These are phyloP conservation scores for Elephantulus edwardii DNA, from an alignment of 2,113 vertebrate genomes.

Conservation along the genomic window DNA sequence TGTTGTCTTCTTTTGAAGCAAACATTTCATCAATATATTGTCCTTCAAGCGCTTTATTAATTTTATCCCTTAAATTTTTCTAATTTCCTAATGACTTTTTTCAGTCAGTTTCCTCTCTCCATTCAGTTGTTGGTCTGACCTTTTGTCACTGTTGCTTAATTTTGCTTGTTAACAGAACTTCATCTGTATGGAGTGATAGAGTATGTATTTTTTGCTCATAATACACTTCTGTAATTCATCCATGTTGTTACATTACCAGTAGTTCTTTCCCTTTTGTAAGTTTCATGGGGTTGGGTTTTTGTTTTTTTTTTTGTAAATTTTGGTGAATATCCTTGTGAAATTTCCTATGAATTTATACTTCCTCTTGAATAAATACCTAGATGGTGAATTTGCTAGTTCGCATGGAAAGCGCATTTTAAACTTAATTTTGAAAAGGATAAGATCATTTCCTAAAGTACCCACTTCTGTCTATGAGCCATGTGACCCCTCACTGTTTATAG, in stretches of 20 bases:
- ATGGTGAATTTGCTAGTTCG: neutral
- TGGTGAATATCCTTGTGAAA: neutral
- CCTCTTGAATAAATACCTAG: neutral
- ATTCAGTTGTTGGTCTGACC: neutral
- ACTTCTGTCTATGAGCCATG: too few species aligned
- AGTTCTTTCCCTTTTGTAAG: constrained; percentile 45
- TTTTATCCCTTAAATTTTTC: neutral
- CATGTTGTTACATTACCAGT: constrained; percentile 15
- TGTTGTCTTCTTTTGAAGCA: constrained; percentile 17
- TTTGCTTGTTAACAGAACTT: constrained; percentile 12
- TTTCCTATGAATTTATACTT: constrained; percentile 2
- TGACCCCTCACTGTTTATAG: too few species aligned
- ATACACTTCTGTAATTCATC: neutral
- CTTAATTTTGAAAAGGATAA: neutral
- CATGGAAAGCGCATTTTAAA: neutral
- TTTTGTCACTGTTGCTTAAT: neutral
- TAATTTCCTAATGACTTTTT: constrained; percentile 1
- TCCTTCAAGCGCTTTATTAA: neutral
- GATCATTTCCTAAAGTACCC: neutral
- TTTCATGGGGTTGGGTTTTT: neutral
- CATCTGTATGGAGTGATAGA: neutral
- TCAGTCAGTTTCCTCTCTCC: neutral
- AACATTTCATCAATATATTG: constrained; percentile 2
- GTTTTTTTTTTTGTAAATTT: neutral
- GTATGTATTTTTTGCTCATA: neutral